phyloP scores from a whole-genome alignment of 2,888 invertebrate species.

The Dendrolimus pini region DNA sequence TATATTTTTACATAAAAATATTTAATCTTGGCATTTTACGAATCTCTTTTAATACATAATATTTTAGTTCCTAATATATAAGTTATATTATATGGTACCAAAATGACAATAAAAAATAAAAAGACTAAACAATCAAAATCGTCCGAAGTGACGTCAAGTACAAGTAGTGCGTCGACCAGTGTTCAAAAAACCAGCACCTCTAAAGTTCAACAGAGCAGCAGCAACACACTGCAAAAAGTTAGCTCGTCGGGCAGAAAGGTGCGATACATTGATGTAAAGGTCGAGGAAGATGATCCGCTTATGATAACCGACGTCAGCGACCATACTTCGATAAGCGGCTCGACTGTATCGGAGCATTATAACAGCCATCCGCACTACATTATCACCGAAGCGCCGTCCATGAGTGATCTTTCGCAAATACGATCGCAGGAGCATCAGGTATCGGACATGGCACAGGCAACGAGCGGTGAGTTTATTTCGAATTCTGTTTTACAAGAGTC shows the following conservation, averaged over 20 bases:
- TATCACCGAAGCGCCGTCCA: conserved; percentile 70
- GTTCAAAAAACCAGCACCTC: conserved; percentile 64
- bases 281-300: conserved; percentile 71
- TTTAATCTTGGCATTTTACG: conserved; percentile 52
- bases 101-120: conserved; percentile 76
- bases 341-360: conserved; percentile 66
- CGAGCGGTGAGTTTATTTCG: conserved; percentile 62
- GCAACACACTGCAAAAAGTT: conserved; percentile 60
- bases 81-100: conserved; percentile 46
- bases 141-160: conserved; percentile 55
- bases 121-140: conserved; percentile 69
- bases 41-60: conserved; percentile 42
- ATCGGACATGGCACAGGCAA: conserved; percentile 63
- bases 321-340: conserved; percentile 64
- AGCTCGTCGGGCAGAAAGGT: conserved; percentile 68
- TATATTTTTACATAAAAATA: conserved; percentile 35
- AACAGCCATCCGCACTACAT: conserved; percentile 73
- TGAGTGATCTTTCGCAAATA: conserved; percentile 62
- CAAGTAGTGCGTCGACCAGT: conserved; percentile 62
- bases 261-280: conserved; percentile 71
- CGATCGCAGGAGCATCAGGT: conserved; percentile 51
- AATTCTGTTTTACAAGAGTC: conserved; percentile 55
- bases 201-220: conserved; percentile 59
- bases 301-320: conserved; percentile 73
- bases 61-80: conserved; percentile 29